phyloP scores from a whole-genome alignment of 2,113 vertebrate genomes.

The Nothobranchius furzeri region DNA sequence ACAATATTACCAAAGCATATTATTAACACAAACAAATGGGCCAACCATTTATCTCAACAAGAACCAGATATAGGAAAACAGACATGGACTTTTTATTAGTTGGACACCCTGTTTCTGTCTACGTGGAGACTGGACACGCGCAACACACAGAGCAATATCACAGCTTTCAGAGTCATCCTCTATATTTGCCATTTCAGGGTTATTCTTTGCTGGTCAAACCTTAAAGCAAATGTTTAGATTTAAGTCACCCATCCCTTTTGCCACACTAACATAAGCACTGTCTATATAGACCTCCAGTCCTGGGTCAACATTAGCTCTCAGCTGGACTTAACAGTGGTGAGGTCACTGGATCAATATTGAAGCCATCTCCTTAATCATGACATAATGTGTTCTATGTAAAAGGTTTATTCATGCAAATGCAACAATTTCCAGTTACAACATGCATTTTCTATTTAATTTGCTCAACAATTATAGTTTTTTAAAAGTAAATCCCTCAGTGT shows the following conservation, averaged over 20 bases:
- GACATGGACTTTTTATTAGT: too few relatives aligned
- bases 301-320: slow-evolving; percentile 71
- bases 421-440: background rate
- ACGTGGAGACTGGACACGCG: background rate
- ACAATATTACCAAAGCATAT: too few relatives aligned
- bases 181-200: slow-evolving; percentile 40
- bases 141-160: slow-evolving; percentile 7
- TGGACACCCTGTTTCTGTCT: background rate
- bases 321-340: slow-evolving; percentile 41
- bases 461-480: background rate
- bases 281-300: slow-evolving; percentile 58
- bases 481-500: background rate
- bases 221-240: slow-evolving; percentile 77
- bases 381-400: slow-evolving; percentile 1
- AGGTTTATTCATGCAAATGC: background rate
- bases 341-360: slow-evolving; percentile 69
- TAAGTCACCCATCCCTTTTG: slow-evolving; percentile 56
- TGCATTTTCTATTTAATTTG: background rate
- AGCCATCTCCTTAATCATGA: slow-evolving; percentile 15
- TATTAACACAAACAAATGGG: too few relatives aligned
- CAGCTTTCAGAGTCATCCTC: slow-evolving; percentile 27
- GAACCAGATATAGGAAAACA: too few relatives aligned
- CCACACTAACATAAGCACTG: slow-evolving; percentile 58
- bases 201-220: slow-evolving; percentile 54
- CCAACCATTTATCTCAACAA: too few relatives aligned